Evolutionary conservation across 2,113 vertebrate genomes (phyloP).

Genomic region (Pycnonotus jocosus): DNA sequence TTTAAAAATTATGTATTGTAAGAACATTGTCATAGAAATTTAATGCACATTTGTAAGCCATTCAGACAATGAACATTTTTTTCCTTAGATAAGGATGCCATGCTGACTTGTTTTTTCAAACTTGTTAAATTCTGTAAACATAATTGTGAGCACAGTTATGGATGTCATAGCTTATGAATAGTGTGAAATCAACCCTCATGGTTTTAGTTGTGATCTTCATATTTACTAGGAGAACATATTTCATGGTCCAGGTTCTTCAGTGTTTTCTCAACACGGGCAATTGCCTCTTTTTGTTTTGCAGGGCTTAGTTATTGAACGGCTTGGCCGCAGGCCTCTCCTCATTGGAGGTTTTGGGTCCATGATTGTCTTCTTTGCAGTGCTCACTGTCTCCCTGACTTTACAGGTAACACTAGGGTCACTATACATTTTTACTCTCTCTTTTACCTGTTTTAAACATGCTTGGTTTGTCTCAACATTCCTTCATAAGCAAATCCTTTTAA

Average conservation of each 20-base stretch:
- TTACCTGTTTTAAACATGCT: background rate
- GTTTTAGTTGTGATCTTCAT: background rate
- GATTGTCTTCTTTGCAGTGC: constrained; percentile 82
- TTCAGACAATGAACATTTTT: background rate
- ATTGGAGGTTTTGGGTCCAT: constrained; percentile 90
- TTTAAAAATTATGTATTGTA: background rate
- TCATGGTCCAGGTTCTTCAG: background rate
- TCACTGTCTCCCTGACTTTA: constrained; percentile 84
- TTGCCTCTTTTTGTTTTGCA: constrained; percentile 11
- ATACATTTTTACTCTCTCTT: background rate
- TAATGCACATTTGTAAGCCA: background rate
- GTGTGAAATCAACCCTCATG: background rate
- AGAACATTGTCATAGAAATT: background rate
- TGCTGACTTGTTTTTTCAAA: background rate
- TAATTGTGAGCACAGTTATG: background rate
- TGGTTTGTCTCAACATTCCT: background rate
- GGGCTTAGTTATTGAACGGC: constrained; percentile 86
- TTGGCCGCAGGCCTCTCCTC: constrained; percentile 85
- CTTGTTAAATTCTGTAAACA: background rate
- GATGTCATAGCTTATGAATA: background rate
- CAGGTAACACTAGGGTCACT: constrained; percentile 74
- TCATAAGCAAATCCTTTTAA: background rate
- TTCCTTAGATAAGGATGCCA: background rate
- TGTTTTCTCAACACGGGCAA: background rate
- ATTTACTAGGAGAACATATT: background rate